Conservation (phyloP, 1,140 invertebrate species). For the Drosophila melanica region DNA sequence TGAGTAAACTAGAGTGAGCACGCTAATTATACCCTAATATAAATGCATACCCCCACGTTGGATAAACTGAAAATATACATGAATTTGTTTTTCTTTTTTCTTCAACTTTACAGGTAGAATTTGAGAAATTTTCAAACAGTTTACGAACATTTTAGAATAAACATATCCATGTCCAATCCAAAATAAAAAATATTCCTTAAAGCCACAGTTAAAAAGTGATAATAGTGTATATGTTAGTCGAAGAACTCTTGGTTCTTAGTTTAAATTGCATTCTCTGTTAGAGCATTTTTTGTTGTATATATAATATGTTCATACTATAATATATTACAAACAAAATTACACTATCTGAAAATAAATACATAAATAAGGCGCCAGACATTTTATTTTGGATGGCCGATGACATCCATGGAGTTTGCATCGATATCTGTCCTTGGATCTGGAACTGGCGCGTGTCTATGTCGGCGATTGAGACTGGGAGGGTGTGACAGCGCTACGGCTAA, state of each 20-base stretch:
- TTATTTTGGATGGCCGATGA: conserved; percentile 10
- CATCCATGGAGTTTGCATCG: conserved; percentile 4
- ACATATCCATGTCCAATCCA: too few relatives aligned
- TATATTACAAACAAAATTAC: conserved; percentile 62
- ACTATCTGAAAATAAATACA: conserved; percentile 45
- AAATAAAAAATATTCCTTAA: too few relatives aligned
- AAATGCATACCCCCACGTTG: too few relatives aligned
- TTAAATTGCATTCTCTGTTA: background rate
- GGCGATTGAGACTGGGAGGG: conserved; percentile 5
- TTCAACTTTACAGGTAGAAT: too few relatives aligned
- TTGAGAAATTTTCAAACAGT: too few relatives aligned
- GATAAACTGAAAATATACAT: too few relatives aligned
- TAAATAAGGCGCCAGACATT: conserved; percentile 47
- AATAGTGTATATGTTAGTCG: background rate
- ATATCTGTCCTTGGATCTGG: conserved; percentile 26
- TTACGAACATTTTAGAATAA: too few relatives aligned
- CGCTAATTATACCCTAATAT: conserved; percentile 11
- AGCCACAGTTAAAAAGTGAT: too few relatives aligned
- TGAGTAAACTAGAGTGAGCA: conserved; percentile 1
- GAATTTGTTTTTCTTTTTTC: too few relatives aligned
- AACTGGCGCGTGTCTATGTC: conserved; percentile 23
- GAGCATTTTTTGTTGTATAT: background rate
- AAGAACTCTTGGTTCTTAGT: too few relatives aligned
- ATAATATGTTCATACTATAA: conserved; percentile 11
- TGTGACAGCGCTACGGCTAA: conserved; percentile 46